These are phyloP conservation scores for Lapara coniferarum DNA, from an alignment of 2,888 invertebrate genomes.

Conservation along the genomic window DNA sequence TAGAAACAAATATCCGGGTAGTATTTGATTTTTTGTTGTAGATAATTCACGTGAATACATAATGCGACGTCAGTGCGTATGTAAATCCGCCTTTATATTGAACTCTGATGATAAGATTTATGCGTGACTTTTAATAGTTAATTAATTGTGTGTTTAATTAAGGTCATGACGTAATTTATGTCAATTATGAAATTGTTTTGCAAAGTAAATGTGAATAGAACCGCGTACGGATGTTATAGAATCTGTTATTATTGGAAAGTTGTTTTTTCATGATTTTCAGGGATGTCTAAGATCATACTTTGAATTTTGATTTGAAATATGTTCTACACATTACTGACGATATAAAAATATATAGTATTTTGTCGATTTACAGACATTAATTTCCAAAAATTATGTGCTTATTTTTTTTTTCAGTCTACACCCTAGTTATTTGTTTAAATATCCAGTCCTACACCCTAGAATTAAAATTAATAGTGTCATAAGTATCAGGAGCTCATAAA, in stretches of 20 bases:
- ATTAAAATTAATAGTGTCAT: not conserved
- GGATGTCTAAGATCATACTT: no score
- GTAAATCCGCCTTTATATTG: not conserved
- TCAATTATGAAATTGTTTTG: not conserved
- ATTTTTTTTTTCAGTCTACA: no score
- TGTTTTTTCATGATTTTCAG: no score
- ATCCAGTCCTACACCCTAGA: not conserved
- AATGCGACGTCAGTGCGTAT: not conserved
- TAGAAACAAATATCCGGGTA: no score
- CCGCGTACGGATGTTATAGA: not conserved
- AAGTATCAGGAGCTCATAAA: not conserved
- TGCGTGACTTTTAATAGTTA: slow-evolving; percentile 28
- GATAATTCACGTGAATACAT: not conserved
- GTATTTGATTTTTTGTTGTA: not conserved
- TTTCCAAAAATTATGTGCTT: no score
- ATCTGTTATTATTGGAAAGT: no score
- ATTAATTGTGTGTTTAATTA: slow-evolving; percentile 33
- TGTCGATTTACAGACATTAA: no score
- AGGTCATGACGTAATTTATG: slow-evolving; percentile 16
- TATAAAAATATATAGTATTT: no score
- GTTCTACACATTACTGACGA: no score
- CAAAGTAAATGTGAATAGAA: not conserved
- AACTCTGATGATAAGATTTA: slow-evolving; percentile 26
- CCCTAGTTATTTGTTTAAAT: no score
- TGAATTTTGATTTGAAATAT: no score